Evolutionary conservation across 1,140 invertebrate species (phyloP).

Genomic region (Drosophila asahinai): DNA sequence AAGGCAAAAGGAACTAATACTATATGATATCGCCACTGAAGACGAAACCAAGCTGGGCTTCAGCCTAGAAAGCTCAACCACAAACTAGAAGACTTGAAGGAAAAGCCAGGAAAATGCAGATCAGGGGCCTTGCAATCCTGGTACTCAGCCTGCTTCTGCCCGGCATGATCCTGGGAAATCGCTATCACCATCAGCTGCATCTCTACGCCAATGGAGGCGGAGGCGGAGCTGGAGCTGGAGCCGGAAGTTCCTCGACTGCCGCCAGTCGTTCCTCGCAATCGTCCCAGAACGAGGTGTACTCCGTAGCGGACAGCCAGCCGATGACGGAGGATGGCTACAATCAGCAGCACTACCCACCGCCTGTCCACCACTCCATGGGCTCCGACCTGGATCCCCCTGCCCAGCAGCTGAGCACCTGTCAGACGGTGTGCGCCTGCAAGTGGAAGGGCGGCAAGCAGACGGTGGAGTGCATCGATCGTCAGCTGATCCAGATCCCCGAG

Average conservation of each 20-base stretch:
- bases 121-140: conserved; percentile 26
- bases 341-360: conserved; percentile 21
- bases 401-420: conserved; percentile 87
- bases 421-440: conserved; percentile 93
- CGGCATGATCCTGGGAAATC: conserved; percentile 22
- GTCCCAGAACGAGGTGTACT: conserved; percentile 72
- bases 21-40: conserved; percentile 9
- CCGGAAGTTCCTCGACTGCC: not conserved
- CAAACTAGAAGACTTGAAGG: conserved; percentile 23
- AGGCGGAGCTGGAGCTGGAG: conserved; percentile 1
- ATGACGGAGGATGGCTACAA: conserved; percentile 78
- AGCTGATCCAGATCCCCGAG: conserved; percentile 92
- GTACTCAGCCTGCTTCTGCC: conserved; percentile 37
- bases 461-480: conserved; percentile 93
- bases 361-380: conserved; percentile 21
- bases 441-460: conserved; percentile 97
- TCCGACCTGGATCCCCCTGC: conserved; percentile 50
- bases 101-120: conserved; percentile 42
- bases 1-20: not conserved
- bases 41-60: conserved; percentile 11
- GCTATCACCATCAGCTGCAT: conserved; percentile 54
- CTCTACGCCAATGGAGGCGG: conserved; percentile 38
- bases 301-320: conserved; percentile 77
- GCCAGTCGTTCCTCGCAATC: conserved; percentile 23
- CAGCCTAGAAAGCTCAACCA: conserved; percentile 38